Evolutionary conservation across 1,140 invertebrate genomes (phyloP).

Genomic region (Planococcus citri): DNA sequence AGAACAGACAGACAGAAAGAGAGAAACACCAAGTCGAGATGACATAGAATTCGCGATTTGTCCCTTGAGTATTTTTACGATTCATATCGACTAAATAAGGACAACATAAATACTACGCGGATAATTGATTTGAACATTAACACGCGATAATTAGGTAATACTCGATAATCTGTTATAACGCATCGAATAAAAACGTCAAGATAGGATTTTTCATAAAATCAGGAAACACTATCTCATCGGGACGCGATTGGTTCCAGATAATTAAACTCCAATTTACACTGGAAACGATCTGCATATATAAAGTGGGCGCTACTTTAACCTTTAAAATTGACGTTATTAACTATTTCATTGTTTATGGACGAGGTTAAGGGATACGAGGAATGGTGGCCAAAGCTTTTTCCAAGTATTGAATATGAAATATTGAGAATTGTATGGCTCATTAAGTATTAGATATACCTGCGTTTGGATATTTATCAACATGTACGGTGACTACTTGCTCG

Average conservation of each 20-base stretch:
- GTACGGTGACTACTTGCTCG: constrained; percentile 66
- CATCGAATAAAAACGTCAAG: too few species aligned
- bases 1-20: too few species aligned
- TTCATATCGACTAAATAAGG: not conserved
- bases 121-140: not conserved
- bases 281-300: not conserved
- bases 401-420: not conserved
- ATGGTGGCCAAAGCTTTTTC: not conserved
- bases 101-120: not conserved
- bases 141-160: not conserved
- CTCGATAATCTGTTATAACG: too few species aligned
- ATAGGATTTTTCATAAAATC: not conserved
- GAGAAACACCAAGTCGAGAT: not conserved
- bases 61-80: not conserved
- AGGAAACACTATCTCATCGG: not conserved
- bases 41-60: not conserved
- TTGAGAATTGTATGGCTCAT: not conserved
- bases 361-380: not conserved
- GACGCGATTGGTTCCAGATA: not conserved
- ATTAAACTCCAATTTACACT: not conserved
- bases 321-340: not conserved
- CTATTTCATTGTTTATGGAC: not conserved
- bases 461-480: constrained; percentile 51
- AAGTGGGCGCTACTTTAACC: not conserved
- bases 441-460: not conserved